Evolutionary conservation across 37 sponge, comb jelly and placozoan species (phyloP).

Genomic region (Ephydatia muelleri): DNA sequence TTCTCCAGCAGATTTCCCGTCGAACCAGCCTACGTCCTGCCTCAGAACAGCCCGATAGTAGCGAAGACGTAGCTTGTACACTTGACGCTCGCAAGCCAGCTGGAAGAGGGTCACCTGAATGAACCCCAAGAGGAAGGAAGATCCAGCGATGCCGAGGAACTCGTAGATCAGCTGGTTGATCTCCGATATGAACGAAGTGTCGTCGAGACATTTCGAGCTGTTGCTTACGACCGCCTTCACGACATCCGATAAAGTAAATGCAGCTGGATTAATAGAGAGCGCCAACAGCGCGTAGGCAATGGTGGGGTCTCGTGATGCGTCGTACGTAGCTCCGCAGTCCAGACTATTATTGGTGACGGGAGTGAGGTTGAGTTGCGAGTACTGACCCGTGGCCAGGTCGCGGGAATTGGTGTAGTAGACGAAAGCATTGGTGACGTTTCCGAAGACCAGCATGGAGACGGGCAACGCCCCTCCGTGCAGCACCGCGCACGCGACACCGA

Average conservation of each 20-base stretch:
- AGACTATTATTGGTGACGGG: slow-evolving; percentile 2
- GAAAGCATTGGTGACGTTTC: slow-evolving; percentile 30
- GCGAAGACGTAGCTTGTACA: slow-evolving; percentile 28
- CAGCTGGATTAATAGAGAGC: slow-evolving; percentile 5
- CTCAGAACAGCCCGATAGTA: slow-evolving; percentile 55
- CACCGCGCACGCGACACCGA: slow-evolving; percentile 27
- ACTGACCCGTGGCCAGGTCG: background rate
- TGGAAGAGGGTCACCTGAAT: slow-evolving; percentile 48
- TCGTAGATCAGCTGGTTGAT: slow-evolving; percentile 4
- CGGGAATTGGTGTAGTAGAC: slow-evolving; percentile 16
- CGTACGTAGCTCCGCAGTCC: background rate
- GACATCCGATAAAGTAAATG: background rate
- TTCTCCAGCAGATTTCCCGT: slow-evolving; percentile 55
- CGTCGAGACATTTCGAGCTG: background rate
- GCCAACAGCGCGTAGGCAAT: background rate
- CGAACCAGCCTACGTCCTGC: slow-evolving; percentile 78
- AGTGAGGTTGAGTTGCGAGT: slow-evolving; percentile 17
- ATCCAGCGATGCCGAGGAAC: slow-evolving; percentile 37
- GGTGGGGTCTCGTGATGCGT: background rate
- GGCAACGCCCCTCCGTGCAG: slow-evolving; percentile 58
- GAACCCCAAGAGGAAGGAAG: slow-evolving; percentile 9
- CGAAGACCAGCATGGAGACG: slow-evolving; percentile 44
- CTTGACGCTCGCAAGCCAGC: slow-evolving; percentile 38
- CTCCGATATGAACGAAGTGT: slow-evolving; percentile 6
- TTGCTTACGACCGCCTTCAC: slow-evolving; percentile 14